Evolutionary conservation across 2,797 vertebrate species (phyloP), one percentile per base, ranked within the genome.

Genomic region (Lagocephalus sceleratus): DNA sequence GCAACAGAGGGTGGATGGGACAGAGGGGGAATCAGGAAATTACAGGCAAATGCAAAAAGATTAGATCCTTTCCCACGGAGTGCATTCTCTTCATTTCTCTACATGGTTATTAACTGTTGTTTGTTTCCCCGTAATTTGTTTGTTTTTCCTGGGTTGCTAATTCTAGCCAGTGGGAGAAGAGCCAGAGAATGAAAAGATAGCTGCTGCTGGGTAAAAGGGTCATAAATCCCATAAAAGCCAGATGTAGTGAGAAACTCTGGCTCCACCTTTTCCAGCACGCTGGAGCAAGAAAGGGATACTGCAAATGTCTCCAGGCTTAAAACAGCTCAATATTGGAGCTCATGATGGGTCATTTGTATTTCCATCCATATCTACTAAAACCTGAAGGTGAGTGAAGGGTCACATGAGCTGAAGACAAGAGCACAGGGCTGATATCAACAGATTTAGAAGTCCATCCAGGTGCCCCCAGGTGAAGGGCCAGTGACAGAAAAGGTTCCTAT

Each of bases 41-140:
- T 73, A 77, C 63, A 83, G 73, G 54, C 52, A 77, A 78, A 78
- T 60, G 57, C 60, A 75, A 60, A 77, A 72, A 76, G 75, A 80
- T 84, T 75, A 79, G 52, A 76, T 54, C 66, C 70, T 75, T 51
- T 54, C 61, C 43, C 61, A 51, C 46, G 54, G 83, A 81, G 76
- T 9, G 57, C 49, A 14, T 59, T 76, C 62, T 76, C 79, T 66
- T 68, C 71, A 63, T 85, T 77, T 86, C 75, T 67, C 62, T 82
- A 84, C 82, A 86, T 84, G 84, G 77, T 88, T 88, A 85, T 87
- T 88, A 87, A 75, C 74, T 69, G 60, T 78, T 84, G 74, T 87
- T 87, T 85, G 73, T 84, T 88, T 87, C 75, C 60, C 81, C 75
- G 73, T 87, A 86, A 89, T 88, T 87, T 87, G 85, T 88, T 90